Conservation (phyloP, 2,797 vertebrate genomes). For the Amblyraja radiata region DNA sequence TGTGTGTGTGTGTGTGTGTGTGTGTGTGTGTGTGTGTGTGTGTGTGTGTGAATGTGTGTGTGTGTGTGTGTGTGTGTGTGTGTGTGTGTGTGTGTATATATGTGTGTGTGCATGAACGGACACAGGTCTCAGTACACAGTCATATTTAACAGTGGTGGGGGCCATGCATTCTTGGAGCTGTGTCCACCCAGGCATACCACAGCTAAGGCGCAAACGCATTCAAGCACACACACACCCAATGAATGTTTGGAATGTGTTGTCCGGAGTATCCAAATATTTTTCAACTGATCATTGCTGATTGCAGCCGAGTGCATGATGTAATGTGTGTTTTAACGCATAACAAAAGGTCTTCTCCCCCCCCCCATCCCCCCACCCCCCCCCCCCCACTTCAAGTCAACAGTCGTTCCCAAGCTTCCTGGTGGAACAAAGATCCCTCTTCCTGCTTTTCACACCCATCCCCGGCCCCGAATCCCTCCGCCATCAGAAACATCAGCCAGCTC, state of each 20-base stretch:
- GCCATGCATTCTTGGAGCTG: neutral
- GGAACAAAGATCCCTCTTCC: neutral
- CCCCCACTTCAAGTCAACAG: too few species aligned
- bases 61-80: too few species aligned
- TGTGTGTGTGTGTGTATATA: too few species aligned
- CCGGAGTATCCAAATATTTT: neutral
- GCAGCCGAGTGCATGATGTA: neutral
- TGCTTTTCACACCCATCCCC: too few species aligned
- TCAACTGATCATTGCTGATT: neutral
- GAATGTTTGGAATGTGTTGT: slow-evolving; percentile 4
- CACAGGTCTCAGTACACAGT: neutral
- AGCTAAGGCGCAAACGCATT: neutral
- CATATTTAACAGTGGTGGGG: neutral
- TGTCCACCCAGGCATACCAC: neutral
- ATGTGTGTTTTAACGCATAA: neutral
- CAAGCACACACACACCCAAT: neutral
- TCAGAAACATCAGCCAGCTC: neutral
- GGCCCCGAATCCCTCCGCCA: neutral
- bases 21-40: too few species aligned
- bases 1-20: too few species aligned
- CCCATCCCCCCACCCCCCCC: too few species aligned
- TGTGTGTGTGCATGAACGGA: neutral
- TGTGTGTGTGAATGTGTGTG: too few species aligned
- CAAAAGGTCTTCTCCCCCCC: neutral
- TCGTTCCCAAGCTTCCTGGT: neutral